Evolutionary conservation across 2,888 invertebrate species (phyloP), one percentile per base, ranked within the genome.

Genomic region (Pammene fasciana): DNA sequence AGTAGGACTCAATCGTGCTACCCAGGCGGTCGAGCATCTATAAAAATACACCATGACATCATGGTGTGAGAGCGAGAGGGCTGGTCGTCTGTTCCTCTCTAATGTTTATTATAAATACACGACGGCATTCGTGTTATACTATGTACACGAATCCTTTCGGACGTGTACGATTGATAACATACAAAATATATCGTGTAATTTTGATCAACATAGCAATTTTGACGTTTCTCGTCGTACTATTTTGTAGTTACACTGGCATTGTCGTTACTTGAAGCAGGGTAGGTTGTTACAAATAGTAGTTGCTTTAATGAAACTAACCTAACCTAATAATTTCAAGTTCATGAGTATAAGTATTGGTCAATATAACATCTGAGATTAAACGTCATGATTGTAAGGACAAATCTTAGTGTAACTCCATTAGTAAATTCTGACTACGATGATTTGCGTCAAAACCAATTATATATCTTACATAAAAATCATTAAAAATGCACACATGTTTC

Each of bases 41-140:
- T 84, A 86, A 90, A 91, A 91, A 91, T 92, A 92, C 81, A 87
- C 88, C 90, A 92, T 92, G 92, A 92, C 89, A 90, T 92, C 92
- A 92, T 90, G 89, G 88, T 87, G 90, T 83, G 86, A 81, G 87
- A 90, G 75, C 68, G 88, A 86, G 87, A 86, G 86, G 87, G 75
- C 68, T 70, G 68, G 79, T 78, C 77, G 74, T 86, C 84, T 75
- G 82, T 76, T 80, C 79, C 80, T 71, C 76, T 74, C 81, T 73
- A 74, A 75, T 80, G 82, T 82, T 76, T 75, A 78, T 84, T 86
- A 84, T 86, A 88, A 86, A 83, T 81, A 89, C 82, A 79, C 78
- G 78, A 87, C 81, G 88, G 86, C 85, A 89, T 85, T 85, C 81
- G 79, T 79, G 78, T 84, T 82, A 79, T 81, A 86, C 84, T 82